Conservation (phyloP, 2,113 vertebrate species). For the Hiodon tergisus region DNA sequence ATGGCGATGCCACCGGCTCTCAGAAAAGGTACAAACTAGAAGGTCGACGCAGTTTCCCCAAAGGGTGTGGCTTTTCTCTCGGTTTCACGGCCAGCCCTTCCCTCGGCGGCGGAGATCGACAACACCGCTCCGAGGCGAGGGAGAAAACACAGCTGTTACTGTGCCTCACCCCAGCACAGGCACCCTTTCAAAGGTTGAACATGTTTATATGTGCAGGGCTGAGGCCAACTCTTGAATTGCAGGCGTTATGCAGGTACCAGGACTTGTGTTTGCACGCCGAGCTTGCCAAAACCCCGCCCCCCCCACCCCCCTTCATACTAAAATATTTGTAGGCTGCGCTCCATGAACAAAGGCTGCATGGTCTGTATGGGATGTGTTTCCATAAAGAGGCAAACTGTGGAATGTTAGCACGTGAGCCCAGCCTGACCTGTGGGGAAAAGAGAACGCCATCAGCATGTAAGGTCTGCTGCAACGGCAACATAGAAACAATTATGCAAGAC, state of each 20-base stretch:
- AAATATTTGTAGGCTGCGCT: background rate
- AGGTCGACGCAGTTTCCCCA: background rate
- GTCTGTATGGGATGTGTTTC: background rate
- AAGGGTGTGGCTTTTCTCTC: background rate
- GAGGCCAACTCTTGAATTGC: background rate
- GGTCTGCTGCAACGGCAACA: too few species aligned
- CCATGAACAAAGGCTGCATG: background rate
- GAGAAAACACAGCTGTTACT: constrained; percentile 5
- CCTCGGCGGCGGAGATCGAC: background rate
- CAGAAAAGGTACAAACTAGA: background rate
- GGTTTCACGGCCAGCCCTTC: background rate
- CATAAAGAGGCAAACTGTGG: background rate
- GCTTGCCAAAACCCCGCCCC: background rate
- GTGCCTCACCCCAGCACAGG: background rate
- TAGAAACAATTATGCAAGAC: too few species aligned
- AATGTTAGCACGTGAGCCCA: too few species aligned
- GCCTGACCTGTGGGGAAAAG: background rate
- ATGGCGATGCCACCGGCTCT: background rate
- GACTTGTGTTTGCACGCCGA: background rate
- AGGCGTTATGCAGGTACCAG: background rate
- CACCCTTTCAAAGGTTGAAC: background rate
- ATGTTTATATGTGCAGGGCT: background rate
- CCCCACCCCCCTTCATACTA: background rate
- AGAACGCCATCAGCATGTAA: background rate
- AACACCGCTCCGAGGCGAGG: background rate